Percentiles rank a stretch among this genome's conserved stretches.
Conservation (phyloP, 2,888 invertebrate species). For the Hipparchia sbordonii region DNA sequence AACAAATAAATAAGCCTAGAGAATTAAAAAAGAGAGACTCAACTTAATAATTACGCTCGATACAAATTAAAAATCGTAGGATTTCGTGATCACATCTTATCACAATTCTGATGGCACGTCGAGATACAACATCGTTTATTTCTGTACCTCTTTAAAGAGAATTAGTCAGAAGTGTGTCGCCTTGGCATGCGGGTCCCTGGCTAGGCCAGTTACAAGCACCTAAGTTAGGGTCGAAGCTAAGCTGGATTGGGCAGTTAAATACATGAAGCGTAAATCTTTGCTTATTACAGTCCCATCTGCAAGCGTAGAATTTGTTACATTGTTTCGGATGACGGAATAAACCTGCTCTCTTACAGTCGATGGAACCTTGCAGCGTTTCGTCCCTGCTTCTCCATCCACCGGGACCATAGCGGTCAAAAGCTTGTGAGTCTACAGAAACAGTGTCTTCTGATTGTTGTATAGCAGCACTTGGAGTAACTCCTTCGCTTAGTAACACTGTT, state of each 20-base stretch:
- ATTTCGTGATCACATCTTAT: conserved; percentile 68
- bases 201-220: conserved; percentile 94
- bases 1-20: conserved; percentile 75
- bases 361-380: conserved; percentile 83
- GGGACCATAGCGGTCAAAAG: conserved; percentile 84
- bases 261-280: conserved; percentile 88
- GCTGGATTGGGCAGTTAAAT: conserved; percentile 90
- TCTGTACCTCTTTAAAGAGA: conserved; percentile 59
- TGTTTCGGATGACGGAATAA: conserved; percentile 88
- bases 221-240: conserved; percentile 88
- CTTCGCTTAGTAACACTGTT: conserved; percentile 66
- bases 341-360: conserved; percentile 84
- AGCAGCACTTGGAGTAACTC: conserved; percentile 54
- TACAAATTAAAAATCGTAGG: conserved; percentile 46
- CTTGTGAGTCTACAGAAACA: conserved; percentile 66
- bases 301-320: conserved; percentile 92
- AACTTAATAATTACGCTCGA: conserved; percentile 53
- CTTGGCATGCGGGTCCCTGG: conserved; percentile 89
- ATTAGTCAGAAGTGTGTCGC: conserved; percentile 85
- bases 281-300: conserved; percentile 90
- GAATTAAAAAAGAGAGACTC: conserved; percentile 66
- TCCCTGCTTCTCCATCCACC: conserved; percentile 84
- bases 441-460: conserved; percentile 48
- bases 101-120: conserved; percentile 78
- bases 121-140: conserved; percentile 53